Base-by-base conservation (phyloP, 2,113 vertebrate genomes). In the Pseudonaja textilis region DNA sequence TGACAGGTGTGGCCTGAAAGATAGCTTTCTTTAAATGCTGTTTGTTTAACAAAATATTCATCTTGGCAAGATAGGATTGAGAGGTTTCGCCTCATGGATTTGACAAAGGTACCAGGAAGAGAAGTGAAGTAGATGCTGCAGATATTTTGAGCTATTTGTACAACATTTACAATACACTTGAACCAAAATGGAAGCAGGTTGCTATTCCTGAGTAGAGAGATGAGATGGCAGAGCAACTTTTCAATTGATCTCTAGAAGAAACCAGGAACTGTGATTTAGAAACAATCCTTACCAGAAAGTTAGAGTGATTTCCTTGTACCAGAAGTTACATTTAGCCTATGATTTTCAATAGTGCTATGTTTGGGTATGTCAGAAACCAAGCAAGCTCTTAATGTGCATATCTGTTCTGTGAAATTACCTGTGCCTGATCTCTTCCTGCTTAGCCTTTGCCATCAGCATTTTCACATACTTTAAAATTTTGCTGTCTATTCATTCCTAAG, bases 331-430 rank as follows among this genome's bases (percentile, higher is more conserved):
- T 12, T 12, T 87, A 87, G 47, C 14, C 23, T 87, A 11, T 29
- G 26, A 52, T 12, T 87, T 87, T 87, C 25, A 50, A 26, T 26
- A 29, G 9, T 47, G 4, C 47, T 92, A 22, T 95, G 90, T 95
- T 95, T 96, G 94, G 90, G 89, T 81, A 85, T 95, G 92, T 69
- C 94, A 95, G 92, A 94, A 95, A 94, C 90, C 93, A 90, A 87
- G 85, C 85, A 87, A 50, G 25, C 47, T 87, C 4, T 26, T 87
- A 52, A 26, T 29, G 23, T 87, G 47, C 59, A 26, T 47, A 29
- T 50, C 42, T 87, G 45, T 87, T 47, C 85, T 87, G 25, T 87
- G 85, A 50, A 87, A 87, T 87, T 87, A 26, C 3, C 45, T 87
- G 45, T 50, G 74, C 74, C 74, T 42, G 74, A 81, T 81, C 34